These are phyloP conservation scores for Ivindomyrus marchei DNA, from an alignment of 2,113 vertebrate species.

Conservation along the genomic window DNA sequence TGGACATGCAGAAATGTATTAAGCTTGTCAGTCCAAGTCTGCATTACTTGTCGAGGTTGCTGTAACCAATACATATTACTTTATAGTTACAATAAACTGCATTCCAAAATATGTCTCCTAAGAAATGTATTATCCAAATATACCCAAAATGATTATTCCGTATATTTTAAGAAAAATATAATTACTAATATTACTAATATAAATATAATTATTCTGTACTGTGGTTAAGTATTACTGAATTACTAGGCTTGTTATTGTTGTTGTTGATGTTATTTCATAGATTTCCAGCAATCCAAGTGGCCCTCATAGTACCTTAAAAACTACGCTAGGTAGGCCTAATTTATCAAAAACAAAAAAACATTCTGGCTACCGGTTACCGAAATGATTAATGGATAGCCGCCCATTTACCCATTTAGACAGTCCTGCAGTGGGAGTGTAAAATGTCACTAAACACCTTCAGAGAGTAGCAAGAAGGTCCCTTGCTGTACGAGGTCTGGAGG, in stretches of 20 bases:
- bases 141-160: not conserved
- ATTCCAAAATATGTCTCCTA: not conserved
- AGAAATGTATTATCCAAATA: not conserved
- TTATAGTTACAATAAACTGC: not conserved
- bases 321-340: not conserved
- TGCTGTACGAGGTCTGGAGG: slow-evolving; percentile 28
- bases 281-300: not conserved
- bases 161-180: not conserved
- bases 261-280: not conserved
- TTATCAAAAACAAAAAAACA: not conserved
- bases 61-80: not conserved
- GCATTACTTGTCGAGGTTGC: not conserved
- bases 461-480: not conserved
- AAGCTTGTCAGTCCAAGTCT: slow-evolving; percentile 9
- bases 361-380: not conserved
- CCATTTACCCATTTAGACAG: not conserved
- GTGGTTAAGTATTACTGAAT: not conserved
- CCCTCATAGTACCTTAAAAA: not conserved
- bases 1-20: slow-evolving; percentile 1
- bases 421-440: not conserved
- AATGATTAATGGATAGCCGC: not conserved
- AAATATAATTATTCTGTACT: not conserved
- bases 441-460: not conserved
- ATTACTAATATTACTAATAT: not conserved
- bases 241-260: not conserved